Evolutionary conservation across 2,888 invertebrate species (phyloP).

Genomic region (Melinopterus prodromus): DNA sequence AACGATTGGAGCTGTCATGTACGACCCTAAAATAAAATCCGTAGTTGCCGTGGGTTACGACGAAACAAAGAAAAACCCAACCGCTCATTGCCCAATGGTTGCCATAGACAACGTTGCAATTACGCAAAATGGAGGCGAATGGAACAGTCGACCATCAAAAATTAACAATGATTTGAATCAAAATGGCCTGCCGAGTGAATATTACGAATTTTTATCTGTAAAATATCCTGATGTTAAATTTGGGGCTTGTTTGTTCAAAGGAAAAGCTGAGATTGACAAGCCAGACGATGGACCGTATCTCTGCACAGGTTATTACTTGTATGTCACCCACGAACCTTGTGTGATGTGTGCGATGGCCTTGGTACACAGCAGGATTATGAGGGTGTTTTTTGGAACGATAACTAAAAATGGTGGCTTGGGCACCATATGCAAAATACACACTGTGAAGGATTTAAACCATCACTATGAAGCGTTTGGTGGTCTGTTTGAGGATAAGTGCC

Average conservation of each 20-base stretch:
- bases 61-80: constrained; percentile 68
- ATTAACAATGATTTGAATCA: constrained; percentile 42
- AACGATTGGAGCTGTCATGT: constrained; percentile 68
- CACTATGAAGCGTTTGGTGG: constrained; percentile 87
- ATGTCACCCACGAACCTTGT: constrained; percentile 87
- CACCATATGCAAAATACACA: constrained; percentile 78
- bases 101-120: constrained; percentile 86
- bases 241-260: constrained; percentile 61
- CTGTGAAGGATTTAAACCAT: constrained; percentile 84
- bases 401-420: constrained; percentile 74
- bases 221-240: constrained; percentile 59
- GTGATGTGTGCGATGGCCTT: constrained; percentile 96
- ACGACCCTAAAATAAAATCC: constrained; percentile 74
- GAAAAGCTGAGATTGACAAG: constrained; percentile 53
- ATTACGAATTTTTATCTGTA: constrained; percentile 57
- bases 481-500: constrained; percentile 62
- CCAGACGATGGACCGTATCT: constrained; percentile 73
- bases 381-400: constrained; percentile 79
- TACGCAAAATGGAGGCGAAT: constrained; percentile 82
- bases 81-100: constrained; percentile 86
- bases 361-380: constrained; percentile 84
- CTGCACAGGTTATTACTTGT: constrained; percentile 89
- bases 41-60: constrained; percentile 75
- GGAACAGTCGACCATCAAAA: constrained; percentile 53
- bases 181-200: constrained; percentile 60